Evolutionary conservation across 2,888 invertebrate genomes (phyloP), one percentile per base, ranked within the genome.

Genomic region (Mayetiola destructor): DNA sequence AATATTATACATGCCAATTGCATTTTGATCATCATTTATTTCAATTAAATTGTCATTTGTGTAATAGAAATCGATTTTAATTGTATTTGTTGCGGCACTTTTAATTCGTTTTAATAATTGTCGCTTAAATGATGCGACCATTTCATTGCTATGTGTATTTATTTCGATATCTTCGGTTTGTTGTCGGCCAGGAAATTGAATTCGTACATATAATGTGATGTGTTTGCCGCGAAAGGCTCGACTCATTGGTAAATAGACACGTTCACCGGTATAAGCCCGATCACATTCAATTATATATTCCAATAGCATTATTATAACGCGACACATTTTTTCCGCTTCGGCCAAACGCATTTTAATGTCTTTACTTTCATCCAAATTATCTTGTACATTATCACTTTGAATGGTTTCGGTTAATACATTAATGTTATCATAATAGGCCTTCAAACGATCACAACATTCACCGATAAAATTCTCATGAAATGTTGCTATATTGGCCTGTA

Each of bases 251-350:
- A 95, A 75, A 65, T 90, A 85, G 67, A 86, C 85, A 62, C 96
- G 77, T 70, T 96, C 95, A 37, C 88, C 88, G 55, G 84, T 80
- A 73, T 85, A 91, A 62, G 84, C 82, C 64, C 83, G 82, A 77
- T 95, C 95, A 76, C 94, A 95, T 75, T 95, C 94, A 65, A 86
- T 87, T 61, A 96, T 83, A 70, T 96, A 96, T 75, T 95, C 95
- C 70, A 90, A 88, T 66, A 96, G 78, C 66, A 95, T 93, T 73
- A 90, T 88, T 72, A 96, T 81, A 57, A 96, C 88, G 63, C 95
- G 82, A 71, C 90, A 90, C 85, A 95, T 91, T 72, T 88, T 82
- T 59, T 84, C 81, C 6, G 86, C 84, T 69, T 88, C 88, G 12
- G 68, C 68, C 36, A 67, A 66, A 39, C 69, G 58, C 65, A 69